A percentile compares a stretch with the other conserved stretches of the same genome.
Evolutionary conservation across 2,888 invertebrate genomes (phyloP).

Genomic region (Nipponacmea schrenckii): DNA sequence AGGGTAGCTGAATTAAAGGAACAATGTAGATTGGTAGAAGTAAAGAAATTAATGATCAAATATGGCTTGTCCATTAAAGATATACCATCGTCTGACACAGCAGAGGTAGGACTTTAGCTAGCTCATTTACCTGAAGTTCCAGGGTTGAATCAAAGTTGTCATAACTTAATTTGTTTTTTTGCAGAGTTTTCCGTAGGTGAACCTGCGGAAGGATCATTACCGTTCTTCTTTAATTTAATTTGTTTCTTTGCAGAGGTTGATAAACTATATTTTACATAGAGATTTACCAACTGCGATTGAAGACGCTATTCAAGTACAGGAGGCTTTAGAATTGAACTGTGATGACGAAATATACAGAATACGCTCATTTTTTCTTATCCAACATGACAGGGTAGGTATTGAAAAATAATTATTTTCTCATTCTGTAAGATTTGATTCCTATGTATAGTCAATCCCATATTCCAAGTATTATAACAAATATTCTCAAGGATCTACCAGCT

Average conservation of each 20-base stretch:
- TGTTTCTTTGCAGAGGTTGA: conserved; percentile 39
- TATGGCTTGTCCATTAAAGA: conserved; percentile 49
- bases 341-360: conserved; percentile 43
- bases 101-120: conserved; percentile 33
- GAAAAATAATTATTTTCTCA: not conserved
- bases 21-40: conserved; percentile 45
- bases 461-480: too few relatives aligned
- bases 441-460: too few relatives aligned
- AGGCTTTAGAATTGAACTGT: conserved; percentile 35
- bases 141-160: not conserved
- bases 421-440: too few relatives aligned
- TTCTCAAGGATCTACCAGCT: too few relatives aligned
- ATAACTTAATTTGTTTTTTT: too few relatives aligned
- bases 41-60: conserved; percentile 51
- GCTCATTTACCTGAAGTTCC: too few relatives aligned
- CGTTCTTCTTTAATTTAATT: too few relatives aligned
- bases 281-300: conserved; percentile 47
- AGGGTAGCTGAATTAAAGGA: conserved; percentile 48
- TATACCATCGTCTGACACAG: conserved; percentile 39
- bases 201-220: too few relatives aligned
- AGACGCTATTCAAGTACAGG: conserved; percentile 54
- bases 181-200: too few relatives aligned
- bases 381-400: conserved; percentile 39
- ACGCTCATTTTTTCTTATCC: conserved; percentile 45
- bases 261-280: conserved; percentile 48